Evolutionary conservation across 2,888 invertebrate genomes (phyloP).

Genomic region (Bedellia somnulentella): DNA sequence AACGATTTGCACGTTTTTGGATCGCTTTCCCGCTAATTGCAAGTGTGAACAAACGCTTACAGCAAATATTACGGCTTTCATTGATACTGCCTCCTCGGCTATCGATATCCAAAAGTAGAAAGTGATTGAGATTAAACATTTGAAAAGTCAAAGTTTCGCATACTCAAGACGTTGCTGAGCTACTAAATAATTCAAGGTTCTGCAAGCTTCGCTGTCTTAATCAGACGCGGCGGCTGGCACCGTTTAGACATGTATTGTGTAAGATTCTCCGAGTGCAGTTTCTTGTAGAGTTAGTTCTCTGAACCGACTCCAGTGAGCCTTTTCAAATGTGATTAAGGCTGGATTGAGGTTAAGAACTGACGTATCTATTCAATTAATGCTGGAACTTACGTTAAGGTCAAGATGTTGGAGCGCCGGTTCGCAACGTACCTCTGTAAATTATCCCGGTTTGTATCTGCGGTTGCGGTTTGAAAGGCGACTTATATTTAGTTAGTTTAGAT

Average conservation of each 20-base stretch:
- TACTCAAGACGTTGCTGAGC: too few species aligned
- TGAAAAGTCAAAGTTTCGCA: too few species aligned
- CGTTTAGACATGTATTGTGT: too few species aligned
- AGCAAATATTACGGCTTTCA: slow-evolving; percentile 54
- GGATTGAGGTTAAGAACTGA: slow-evolving; percentile 45
- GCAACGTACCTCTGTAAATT: slow-evolving; percentile 43
- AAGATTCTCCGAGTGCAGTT: slow-evolving; percentile 34
- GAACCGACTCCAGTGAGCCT: slow-evolving; percentile 27
- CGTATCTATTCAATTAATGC: slow-evolving; percentile 58
- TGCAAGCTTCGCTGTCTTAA: too few species aligned
- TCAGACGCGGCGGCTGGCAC: too few species aligned
- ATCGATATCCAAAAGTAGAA: too few species aligned
- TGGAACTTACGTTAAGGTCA: slow-evolving; percentile 31
- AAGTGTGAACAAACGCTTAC: slow-evolving; percentile 56
- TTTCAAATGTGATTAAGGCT: slow-evolving; percentile 53
- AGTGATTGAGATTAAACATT: too few species aligned
- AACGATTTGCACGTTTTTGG: slow-evolving; percentile 61
- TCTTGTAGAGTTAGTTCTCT: slow-evolving; percentile 25
- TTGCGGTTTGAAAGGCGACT: too few species aligned
- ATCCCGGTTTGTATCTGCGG: slow-evolving; percentile 39
- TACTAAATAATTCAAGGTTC: too few species aligned
- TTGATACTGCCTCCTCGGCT: too few species aligned
- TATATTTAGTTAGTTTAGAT: too few species aligned
- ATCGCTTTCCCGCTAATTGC: slow-evolving; percentile 53
- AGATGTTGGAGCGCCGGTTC: slow-evolving; percentile 16